Percentiles rank a stretch among this genome's conserved stretches.
phyloP scores from a whole-genome alignment of 2,888 invertebrate genomes.

The Drosophila lacicola region DNA sequence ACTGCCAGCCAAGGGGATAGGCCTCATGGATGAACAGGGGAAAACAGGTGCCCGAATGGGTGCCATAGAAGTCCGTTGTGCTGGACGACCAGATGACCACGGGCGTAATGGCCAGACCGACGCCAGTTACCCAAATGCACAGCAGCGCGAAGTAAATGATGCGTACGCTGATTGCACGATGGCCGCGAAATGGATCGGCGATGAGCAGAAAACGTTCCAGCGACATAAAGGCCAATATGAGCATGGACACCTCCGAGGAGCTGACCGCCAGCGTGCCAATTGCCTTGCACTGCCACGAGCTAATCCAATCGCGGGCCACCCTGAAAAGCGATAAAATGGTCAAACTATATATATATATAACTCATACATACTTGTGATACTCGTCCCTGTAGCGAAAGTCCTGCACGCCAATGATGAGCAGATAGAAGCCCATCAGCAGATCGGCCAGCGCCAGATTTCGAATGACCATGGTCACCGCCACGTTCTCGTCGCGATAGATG shows the following conservation, averaged over 20 bases:
- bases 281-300: slow-evolving; percentile 88
- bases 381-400: slow-evolving; percentile 87
- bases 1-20: slow-evolving; percentile 89
- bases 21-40: slow-evolving; percentile 90
- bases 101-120: slow-evolving; percentile 88
- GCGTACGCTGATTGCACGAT: slow-evolving; percentile 86
- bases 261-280: slow-evolving; percentile 88
- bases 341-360: not conserved
- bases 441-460: slow-evolving; percentile 89
- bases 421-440: slow-evolving; percentile 89
- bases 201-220: slow-evolving; percentile 89
- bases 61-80: slow-evolving; percentile 87
- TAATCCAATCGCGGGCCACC: slow-evolving; percentile 88
- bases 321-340: slow-evolving; percentile 34
- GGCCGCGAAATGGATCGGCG: slow-evolving; percentile 87
- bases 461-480: slow-evolving; percentile 88
- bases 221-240: slow-evolving; percentile 89
- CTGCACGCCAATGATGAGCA: slow-evolving; percentile 87
- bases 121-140: slow-evolving; percentile 87
- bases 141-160: slow-evolving; percentile 86
- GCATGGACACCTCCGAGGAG: slow-evolving; percentile 89
- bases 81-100: slow-evolving; percentile 87
- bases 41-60: slow-evolving; percentile 89
- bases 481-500: slow-evolving; percentile 87
- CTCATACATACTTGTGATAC: slow-evolving; percentile 85